A percentile compares a stretch with the other conserved stretches of the same genome.
Conservation (phyloP, 2,797 vertebrate species). For the Rhyacichthys aspro region DNA sequence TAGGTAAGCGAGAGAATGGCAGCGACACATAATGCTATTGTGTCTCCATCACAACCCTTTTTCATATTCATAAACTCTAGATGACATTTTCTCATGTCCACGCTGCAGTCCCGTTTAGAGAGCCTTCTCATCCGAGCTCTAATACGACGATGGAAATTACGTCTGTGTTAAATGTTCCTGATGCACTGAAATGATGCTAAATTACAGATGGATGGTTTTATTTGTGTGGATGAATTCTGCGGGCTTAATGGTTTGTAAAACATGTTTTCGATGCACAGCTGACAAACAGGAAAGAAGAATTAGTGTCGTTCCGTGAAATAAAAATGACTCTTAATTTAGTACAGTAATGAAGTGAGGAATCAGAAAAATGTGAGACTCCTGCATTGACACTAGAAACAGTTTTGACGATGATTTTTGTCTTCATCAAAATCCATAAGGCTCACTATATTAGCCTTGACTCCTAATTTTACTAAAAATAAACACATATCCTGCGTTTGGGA, state of each 20-base stretch:
- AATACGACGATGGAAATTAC: constrained; percentile 73
- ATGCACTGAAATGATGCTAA: constrained; percentile 78
- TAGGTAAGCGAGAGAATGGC: too few species aligned
- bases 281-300: constrained; percentile 69
- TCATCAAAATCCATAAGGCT: too few species aligned
- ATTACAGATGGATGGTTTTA: constrained; percentile 79
- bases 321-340: constrained; percentile 62
- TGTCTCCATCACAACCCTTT: too few species aligned
- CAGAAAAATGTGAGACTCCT: too few species aligned
- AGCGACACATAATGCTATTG: too few species aligned
- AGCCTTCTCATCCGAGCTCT: constrained; percentile 71
- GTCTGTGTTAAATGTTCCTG: constrained; percentile 78
- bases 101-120: constrained; percentile 66
- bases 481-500: constrained; percentile 59
- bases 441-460: background rate
- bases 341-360: constrained; percentile 50
- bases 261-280: constrained; percentile 66
- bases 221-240: constrained; percentile 77
- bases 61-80: constrained; percentile 68
- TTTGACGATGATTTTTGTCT: constrained; percentile 38
- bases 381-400: too few species aligned
- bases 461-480: constrained; percentile 55
- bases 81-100: constrained; percentile 69
- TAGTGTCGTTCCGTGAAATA: constrained; percentile 60
- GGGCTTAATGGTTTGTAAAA: constrained; percentile 79